Conservation (phyloP, 2,797 vertebrate species). For the Falco berigora region DNA sequence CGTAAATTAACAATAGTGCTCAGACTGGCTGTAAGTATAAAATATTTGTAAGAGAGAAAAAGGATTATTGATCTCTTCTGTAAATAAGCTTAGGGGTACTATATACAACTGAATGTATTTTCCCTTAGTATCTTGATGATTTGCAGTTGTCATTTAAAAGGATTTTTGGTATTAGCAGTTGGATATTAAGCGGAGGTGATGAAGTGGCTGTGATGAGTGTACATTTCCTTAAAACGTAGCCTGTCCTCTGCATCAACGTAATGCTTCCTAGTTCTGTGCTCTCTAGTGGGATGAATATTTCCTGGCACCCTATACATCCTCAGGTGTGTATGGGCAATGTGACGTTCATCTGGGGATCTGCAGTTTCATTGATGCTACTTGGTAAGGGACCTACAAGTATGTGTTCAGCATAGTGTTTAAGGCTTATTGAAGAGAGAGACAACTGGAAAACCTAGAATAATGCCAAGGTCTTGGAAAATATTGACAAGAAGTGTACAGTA, state of each 20-base stretch:
- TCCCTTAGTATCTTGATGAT: background rate
- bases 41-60: background rate
- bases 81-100: background rate
- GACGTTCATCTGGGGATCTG: background rate
- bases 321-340: background rate
- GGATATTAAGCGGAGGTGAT: background rate
- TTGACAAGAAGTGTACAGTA: background rate
- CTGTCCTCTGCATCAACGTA: background rate
- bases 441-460: background rate
- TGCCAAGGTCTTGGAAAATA: background rate
- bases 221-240: fast-evolving
- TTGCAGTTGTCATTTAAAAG: background rate
- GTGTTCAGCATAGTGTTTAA: background rate
- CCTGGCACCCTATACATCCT: background rate
- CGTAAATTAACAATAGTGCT: background rate
- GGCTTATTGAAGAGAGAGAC: background rate
- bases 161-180: background rate
- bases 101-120: background rate
- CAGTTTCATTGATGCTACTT: background rate
- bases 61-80: background rate
- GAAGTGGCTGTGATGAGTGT: background rate
- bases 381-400: background rate
- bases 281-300: background rate
- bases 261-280: background rate
- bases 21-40: background rate